Percentiles rank a stretch among this genome's conserved stretches.
phyloP scores from a whole-genome alignment of 2,797 vertebrate species.

The Malurus splendens region DNA sequence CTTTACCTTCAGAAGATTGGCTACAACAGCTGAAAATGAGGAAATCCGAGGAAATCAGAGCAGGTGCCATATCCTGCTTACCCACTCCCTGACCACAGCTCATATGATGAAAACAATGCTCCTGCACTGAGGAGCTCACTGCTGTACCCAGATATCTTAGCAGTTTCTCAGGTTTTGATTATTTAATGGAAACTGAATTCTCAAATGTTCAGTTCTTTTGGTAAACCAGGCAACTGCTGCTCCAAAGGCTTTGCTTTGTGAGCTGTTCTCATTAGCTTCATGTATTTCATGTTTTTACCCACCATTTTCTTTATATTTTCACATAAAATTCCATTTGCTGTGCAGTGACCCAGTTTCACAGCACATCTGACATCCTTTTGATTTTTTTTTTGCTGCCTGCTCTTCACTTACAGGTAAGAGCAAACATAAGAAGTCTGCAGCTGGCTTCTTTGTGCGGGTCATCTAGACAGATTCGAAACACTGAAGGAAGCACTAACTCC shows the following conservation, averaged over 20 bases:
- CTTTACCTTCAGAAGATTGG: neutral
- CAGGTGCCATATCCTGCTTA: neutral
- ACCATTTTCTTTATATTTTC: conserved; percentile 23
- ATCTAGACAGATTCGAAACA: conserved; percentile 45
- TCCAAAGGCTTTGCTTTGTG: conserved; percentile 1
- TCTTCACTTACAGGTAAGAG: conserved; percentile 26
- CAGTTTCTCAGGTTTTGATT: neutral
- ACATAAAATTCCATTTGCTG: conserved; percentile 38
- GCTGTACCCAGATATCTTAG: neutral
- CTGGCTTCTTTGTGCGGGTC: conserved; percentile 14
- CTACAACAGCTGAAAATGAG: neutral
- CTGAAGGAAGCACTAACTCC: conserved; percentile 37
- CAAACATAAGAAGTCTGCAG: neutral
- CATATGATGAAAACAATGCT: neutral
- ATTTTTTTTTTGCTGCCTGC: conserved; percentile 17
- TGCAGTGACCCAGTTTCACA: conserved; percentile 55
- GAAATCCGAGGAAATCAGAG: neutral
- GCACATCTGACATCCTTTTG: conserved; percentile 40
- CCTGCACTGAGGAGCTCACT: neutral
- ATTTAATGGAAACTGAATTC: neutral
- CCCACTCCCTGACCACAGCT: fast-evolving
- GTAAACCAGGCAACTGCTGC: neutral
- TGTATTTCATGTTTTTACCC: conserved; percentile 33
- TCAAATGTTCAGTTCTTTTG: neutral
- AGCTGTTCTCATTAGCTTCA: conserved; percentile 31